Evolutionary conservation across 2,797 vertebrate genomes (phyloP), one percentile per base, ranked within the genome.

Genomic region (Sebastes cheni): DNA sequence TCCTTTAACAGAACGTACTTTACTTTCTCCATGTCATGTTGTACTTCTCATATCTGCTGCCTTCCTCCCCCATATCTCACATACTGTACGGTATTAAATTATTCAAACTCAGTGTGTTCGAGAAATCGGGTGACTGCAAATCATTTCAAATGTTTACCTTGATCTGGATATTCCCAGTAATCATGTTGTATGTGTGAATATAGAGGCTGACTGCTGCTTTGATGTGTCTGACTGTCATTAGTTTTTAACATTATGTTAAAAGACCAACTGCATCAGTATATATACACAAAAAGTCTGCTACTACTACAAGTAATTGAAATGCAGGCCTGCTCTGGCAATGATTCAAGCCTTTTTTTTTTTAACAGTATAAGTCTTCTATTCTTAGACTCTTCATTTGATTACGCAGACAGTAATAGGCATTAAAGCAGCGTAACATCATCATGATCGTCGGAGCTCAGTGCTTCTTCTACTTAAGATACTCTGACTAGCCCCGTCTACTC

Each of bases 301-400:
- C 67, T 6, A 23, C 39, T 46, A 50, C 39, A 3, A 25, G 18
- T 8, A 16, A 16, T 46, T 46, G 16, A 85, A 58, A 77, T 29
- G 23, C 16, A 55, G 2, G 6, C 54, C 10, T 13, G 58, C 11
- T 27, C 39, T 55, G 27, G 4, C 23, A 39, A 20, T 4, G 16
- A 81, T 29, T 62, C n/a, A 36, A 22, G 34, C n/a, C 2, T 23
- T 2, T 39, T 80, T 64, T 29, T 50, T 23, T 42, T 22, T 10
- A 34, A 64, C 18, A 13, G 20, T 55, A 3, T 42, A 34, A 62
- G 73, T 67, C 36, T 32, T 82, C 74, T 88, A 85, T 83, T 89
- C 69, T 75, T 68, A 78, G 79, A 75, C 56, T 50, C 52, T 39
- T 83, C 20, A 29, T 77, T 77, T 83, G 72, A 86, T 90, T 77